These are phyloP conservation scores for Orientallactaga bullata DNA, from an alignment of 2,113 vertebrate species.

Conservation along the genomic window DNA sequence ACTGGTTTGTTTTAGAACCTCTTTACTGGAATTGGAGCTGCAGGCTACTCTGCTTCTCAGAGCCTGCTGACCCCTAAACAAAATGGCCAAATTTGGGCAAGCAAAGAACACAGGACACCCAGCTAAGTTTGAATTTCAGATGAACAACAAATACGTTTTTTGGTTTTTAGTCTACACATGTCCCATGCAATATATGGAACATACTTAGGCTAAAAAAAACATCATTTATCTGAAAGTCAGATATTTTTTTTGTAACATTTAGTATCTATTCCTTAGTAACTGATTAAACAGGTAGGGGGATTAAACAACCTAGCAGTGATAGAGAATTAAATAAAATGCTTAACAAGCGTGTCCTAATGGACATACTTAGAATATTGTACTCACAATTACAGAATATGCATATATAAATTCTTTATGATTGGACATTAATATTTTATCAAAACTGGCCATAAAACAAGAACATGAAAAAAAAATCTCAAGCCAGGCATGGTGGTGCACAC, in stretches of 20 bases:
- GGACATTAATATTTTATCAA: constrained; percentile 37
- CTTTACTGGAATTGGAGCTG: background rate
- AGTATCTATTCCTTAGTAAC: background rate
- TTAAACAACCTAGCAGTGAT: background rate
- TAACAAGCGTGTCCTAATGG: background rate
- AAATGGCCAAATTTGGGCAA: background rate
- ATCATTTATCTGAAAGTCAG: background rate
- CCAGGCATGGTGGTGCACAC: no score
- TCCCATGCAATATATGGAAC: background rate
- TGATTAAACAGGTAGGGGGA: background rate
- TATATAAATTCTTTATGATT: background rate
- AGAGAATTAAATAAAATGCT: constrained; percentile 35
- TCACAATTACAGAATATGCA: background rate
- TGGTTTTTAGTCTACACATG: background rate
- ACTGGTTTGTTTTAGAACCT: constrained; percentile 6
- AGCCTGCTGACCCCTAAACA: background rate
- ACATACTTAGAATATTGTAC: background rate
- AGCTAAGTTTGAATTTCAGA: background rate
- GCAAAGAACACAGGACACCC: background rate
- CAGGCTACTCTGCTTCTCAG: background rate
- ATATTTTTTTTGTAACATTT: background rate
- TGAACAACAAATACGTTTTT: background rate
- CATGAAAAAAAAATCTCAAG: no score
- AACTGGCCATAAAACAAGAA: background rate
- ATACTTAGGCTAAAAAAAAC: background rate